Base-by-base conservation (phyloP, 1,140 invertebrate species). In the Leptoteleia sp. region DNA sequence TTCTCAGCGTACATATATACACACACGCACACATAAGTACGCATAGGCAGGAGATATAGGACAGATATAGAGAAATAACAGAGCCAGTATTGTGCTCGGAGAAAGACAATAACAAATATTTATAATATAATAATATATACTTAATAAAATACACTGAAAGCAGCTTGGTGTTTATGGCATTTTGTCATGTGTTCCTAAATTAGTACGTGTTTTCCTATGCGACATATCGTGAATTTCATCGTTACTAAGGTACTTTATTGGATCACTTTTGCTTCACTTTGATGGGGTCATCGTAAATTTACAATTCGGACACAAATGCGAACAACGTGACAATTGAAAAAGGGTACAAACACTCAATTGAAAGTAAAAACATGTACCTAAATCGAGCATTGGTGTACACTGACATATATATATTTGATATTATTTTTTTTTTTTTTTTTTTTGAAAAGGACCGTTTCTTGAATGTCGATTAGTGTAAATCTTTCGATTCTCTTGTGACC, bases 101-200 rank as follows among this genome's bases (percentile, higher is more conserved):
- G 72, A 88, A 76, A 84, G 77, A 85, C 59, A 84, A 40, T 64
- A 76, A 70, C 48, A 78, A 81, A 83, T 65, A 83, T 83, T 81
- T 81, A 81, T 82, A 83, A 80, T 77, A 48, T 67, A 65, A 52
- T 75, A 75, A 59, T 67, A 61, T 82, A 84, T 88, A 87, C 76
- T 85, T 87, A 85, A 85, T 83, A 88, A 83, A 88, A 86, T 83
- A 89, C 88, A 89, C 45, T 87, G 86, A 89, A 89, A 89, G 88
- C 88, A 88, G 87, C 87, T 84, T 88, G 72, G 87, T 88, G 84
- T 89, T 89, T 50, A 83, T 88, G 84, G 85, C 84, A 84, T 59
- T 84, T 84, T 80, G 80, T 82, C 79, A 75, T 82, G 82, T 84
- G 81, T 84, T 83, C 59, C 55, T 81, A 80, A 61, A 57, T 72